Evolutionary conservation across 2,113 vertebrate species (phyloP).

Genomic region (Formicarius rufipectus): DNA sequence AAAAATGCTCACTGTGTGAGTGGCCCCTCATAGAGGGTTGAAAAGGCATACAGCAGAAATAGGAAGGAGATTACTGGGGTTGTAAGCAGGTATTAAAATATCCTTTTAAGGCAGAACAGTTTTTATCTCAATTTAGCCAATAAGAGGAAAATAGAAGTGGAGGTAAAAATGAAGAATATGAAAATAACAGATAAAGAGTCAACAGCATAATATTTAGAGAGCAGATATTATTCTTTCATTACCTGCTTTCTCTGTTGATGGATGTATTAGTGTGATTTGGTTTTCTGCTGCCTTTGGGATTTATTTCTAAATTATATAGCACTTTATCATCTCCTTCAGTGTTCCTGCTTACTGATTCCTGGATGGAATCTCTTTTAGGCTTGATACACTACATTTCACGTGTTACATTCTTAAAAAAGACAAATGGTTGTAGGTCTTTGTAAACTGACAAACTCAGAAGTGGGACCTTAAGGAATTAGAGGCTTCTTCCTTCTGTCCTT

Average conservation of each 20-base stretch:
- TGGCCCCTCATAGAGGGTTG: background rate
- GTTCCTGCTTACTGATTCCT: background rate
- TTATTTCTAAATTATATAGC: background rate
- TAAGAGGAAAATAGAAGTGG: background rate
- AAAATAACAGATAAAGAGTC: background rate
- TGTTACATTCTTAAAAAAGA: background rate
- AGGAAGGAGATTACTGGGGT: background rate
- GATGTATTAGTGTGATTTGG: background rate
- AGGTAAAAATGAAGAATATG: background rate
- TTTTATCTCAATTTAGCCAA: background rate
- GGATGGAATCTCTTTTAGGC: background rate
- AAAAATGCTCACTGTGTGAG: background rate
- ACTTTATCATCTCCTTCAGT: background rate
- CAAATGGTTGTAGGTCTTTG: background rate
- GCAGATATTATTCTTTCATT: background rate
- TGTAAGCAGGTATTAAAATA: background rate
- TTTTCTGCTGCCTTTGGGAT: background rate
- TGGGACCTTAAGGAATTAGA: background rate
- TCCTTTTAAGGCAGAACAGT: background rate
- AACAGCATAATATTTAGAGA: background rate
- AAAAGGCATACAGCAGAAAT: background rate
- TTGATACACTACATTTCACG: background rate
- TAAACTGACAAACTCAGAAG: background rate
- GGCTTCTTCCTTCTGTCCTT: background rate
- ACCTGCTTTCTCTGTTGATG: background rate